Conservation (phyloP, 53 echinoderm and acorn worm species). For the Holothuria leucospilota region DNA sequence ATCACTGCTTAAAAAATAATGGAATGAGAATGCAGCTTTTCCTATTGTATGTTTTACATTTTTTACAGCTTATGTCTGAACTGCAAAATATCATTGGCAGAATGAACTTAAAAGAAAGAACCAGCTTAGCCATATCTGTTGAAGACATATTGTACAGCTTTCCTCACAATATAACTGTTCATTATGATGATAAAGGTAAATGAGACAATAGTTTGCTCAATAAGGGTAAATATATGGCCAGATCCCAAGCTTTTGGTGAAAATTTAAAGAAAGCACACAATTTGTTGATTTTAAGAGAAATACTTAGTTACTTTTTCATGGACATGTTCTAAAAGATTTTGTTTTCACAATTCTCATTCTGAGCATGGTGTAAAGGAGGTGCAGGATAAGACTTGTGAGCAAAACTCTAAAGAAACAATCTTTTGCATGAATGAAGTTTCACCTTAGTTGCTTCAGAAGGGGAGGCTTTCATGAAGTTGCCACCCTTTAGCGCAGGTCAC, state of each 20-base stretch:
- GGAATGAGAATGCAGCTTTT: no score
- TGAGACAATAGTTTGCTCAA: background rate
- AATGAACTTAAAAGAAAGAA: constrained; percentile 18
- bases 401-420: no score
- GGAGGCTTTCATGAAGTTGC: no score
- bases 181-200: constrained; percentile 90
- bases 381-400: no score
- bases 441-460: no score
- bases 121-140: constrained; percentile 35
- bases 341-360: background rate
- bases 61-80: constrained; percentile 49
- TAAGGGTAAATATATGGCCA: no score
- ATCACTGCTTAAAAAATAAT: background rate
- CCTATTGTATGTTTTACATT: no score
- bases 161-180: constrained; percentile 83
- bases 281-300: no score
- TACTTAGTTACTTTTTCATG: no score
- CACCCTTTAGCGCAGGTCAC: no score
- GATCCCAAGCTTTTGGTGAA: background rate
- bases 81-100: constrained; percentile 42
- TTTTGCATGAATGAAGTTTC: no score
- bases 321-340: background rate
- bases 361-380: no score
- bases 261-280: background rate
- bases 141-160: constrained; percentile 84